Percentiles rank a stretch among this genome's conserved stretches.
phyloP scores from a whole-genome alignment of 2,888 invertebrate species.

The Monoplex corrugatus region DNA sequence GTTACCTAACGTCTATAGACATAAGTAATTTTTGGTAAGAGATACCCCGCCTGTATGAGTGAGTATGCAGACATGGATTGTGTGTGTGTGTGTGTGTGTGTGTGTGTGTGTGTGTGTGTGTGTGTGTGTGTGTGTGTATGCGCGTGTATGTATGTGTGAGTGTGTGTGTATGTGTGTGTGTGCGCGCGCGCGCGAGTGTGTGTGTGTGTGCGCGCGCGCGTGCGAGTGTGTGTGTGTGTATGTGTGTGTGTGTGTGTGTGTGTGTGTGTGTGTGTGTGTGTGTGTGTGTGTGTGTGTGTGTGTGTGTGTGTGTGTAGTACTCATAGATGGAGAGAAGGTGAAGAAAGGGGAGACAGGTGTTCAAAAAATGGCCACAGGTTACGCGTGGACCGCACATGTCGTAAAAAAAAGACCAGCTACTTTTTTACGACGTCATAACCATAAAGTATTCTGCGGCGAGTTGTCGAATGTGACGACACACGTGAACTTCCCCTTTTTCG shows the following conservation, averaged over 20 bases:
- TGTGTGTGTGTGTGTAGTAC: neutral
- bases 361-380: too few species aligned
- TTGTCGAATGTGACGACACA: too few species aligned
- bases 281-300: constrained; percentile 15
- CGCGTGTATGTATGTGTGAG: constrained; percentile 7
- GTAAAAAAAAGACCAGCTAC: too few species aligned
- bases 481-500: too few species aligned
- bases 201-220: constrained; percentile 11
- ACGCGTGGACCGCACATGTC: too few species aligned
- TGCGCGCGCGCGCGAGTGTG: neutral
- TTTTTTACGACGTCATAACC: too few species aligned
- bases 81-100: constrained; percentile 4
- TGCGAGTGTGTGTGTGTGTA: constrained; percentile 20
- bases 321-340: too few species aligned
- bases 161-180: constrained; percentile 25
- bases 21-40: too few species aligned
- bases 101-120: too few species aligned
- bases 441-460: too few species aligned
- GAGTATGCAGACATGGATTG: neutral
- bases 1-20: neutral
- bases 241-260: constrained; percentile 28
- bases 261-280: constrained; percentile 21
- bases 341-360: too few species aligned
- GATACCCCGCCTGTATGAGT: too few species aligned
- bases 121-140: neutral